Conservation (phyloP, 2,797 vertebrate genomes). For the Forpus xanthops region DNA sequence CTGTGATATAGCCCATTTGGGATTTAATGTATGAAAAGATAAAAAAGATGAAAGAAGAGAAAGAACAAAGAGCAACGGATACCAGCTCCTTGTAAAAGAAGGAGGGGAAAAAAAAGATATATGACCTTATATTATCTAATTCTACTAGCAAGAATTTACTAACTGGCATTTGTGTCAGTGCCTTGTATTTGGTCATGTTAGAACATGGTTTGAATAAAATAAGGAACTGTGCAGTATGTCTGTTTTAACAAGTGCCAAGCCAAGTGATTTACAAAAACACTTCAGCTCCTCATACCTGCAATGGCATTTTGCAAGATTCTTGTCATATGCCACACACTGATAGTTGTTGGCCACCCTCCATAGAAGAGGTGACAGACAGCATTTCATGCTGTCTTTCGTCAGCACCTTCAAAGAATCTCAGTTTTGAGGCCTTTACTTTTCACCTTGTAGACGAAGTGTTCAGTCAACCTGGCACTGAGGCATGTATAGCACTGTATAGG, state of each 20-base stretch:
- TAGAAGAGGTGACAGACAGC: background rate
- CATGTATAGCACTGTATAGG: background rate
- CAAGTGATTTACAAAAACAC: background rate
- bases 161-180: background rate
- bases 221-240: background rate
- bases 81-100: background rate
- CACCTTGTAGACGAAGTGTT: background rate
- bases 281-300: background rate
- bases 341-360: background rate
- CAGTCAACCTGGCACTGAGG: background rate
- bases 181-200: background rate
- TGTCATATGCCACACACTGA: background rate
- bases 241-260: conserved; percentile 30
- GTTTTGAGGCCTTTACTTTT: background rate
- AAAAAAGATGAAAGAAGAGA: conserved; percentile 38
- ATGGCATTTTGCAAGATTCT: background rate
- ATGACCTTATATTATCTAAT: background rate
- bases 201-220: background rate
- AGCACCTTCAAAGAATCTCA: background rate
- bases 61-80: conserved; percentile 38
- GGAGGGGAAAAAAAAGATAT: background rate
- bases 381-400: background rate
- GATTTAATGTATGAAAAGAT: conserved; percentile 19
- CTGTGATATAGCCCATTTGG: background rate
- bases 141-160: background rate